These are phyloP conservation scores for Heterochromis multidens DNA, from an alignment of 2,113 vertebrate species.

Conservation along the genomic window DNA sequence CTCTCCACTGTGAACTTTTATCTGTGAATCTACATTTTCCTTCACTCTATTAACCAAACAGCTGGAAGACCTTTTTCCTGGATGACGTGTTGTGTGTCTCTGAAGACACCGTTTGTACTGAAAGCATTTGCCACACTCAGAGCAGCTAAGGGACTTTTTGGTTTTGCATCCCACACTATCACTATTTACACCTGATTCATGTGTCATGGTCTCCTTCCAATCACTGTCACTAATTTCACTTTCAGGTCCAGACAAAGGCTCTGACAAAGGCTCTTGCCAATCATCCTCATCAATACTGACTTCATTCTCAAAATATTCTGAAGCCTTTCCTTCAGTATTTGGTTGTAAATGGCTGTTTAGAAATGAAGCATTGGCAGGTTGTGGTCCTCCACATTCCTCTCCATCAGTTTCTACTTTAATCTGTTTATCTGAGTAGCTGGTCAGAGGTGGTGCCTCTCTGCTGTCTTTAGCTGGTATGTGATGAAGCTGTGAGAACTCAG, in stretches of 20 bases:
- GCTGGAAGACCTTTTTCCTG: not conserved
- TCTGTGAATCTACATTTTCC: rapidly evolving
- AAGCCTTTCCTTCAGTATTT: not conserved
- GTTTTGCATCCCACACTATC: not conserved
- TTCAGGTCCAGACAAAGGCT: not conserved
- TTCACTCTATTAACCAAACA: not conserved
- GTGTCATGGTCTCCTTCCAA: not conserved
- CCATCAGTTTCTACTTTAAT: not conserved
- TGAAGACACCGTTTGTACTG: not conserved
- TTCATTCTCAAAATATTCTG: not conserved
- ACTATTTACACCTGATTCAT: not conserved
- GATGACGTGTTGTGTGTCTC: not conserved
- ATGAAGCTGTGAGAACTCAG: not conserved
- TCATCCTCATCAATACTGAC: not conserved
- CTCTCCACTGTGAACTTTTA: not conserved
- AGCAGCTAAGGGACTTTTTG: not conserved
- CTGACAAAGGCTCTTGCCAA: not conserved
- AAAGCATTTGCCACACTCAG: not conserved
- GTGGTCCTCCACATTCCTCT: not conserved
- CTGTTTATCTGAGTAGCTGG: not conserved
- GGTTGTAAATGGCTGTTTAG: not conserved
- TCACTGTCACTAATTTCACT: not conserved
- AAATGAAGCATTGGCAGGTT: not conserved
- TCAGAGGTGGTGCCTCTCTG: not conserved
- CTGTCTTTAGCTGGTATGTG: not conserved